Conservation (phyloP, 2,888 invertebrate genomes). For the Nemotelus pantherinus region DNA sequence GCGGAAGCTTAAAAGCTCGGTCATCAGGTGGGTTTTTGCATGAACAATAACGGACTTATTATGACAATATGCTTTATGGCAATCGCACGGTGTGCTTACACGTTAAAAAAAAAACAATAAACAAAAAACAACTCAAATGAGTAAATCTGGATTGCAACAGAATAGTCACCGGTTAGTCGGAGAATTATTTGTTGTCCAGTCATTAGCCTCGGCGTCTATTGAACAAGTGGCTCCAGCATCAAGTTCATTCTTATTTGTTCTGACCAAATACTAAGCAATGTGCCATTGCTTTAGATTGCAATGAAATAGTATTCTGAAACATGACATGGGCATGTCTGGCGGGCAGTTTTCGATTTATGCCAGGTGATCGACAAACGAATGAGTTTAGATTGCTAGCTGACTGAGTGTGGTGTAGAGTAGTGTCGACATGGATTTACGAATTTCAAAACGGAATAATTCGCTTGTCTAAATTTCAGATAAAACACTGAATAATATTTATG, state of each 20-base stretch:
- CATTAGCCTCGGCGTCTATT: background rate
- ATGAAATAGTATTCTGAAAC: constrained; percentile 22
- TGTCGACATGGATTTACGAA: too few relatives aligned
- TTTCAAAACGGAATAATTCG: too few relatives aligned
- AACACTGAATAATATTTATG: too few relatives aligned
- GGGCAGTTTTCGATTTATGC: background rate
- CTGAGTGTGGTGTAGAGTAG: too few relatives aligned
- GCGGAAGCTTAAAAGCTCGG: constrained; percentile 7
- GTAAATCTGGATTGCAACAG: background rate
- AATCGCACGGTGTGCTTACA: background rate
- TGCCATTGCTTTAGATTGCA: constrained; percentile 1
- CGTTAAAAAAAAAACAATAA: background rate
- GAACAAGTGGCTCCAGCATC: constrained; percentile 8
- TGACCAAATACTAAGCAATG: background rate
- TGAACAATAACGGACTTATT: background rate
- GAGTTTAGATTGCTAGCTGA: too few relatives aligned
- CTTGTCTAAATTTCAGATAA: too few relatives aligned
- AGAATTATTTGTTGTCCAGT: constrained; percentile 17
- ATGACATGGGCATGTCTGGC: constrained; percentile 18
- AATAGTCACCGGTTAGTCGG: background rate
- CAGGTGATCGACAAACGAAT: constrained; percentile 8
- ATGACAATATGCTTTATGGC: background rate
- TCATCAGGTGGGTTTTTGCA: constrained; percentile 10
- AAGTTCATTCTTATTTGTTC: constrained; percentile 25
- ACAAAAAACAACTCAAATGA: background rate